A percentile compares a stretch with the other conserved stretches of the same genome.
Evolutionary conservation across 2,113 vertebrate species (phyloP).

Genomic region (Megaceryle maxima): DNA sequence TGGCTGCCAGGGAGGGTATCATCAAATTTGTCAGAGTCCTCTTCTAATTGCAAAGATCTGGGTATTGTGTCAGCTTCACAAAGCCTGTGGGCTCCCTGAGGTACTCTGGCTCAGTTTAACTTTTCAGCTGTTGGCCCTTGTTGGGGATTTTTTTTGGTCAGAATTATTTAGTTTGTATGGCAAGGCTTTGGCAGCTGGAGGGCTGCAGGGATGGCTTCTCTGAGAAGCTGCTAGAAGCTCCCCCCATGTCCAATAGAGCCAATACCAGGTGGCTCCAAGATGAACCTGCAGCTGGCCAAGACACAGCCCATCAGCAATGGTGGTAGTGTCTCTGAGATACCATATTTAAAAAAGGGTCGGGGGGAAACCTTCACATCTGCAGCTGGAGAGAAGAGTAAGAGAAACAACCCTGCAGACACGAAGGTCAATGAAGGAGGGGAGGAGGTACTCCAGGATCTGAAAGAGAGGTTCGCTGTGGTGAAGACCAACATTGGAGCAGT

Average conservation of each 20-base stretch:
- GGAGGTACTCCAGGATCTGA: background rate
- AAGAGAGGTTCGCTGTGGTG: background rate
- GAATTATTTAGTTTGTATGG: background rate
- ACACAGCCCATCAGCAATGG: background rate
- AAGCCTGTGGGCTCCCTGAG: background rate
- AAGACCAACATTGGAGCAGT: background rate
- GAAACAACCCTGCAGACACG: background rate
- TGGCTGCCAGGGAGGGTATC: background rate
- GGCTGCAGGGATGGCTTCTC: background rate
- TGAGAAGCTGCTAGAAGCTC: background rate
- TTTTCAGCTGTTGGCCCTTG: background rate
- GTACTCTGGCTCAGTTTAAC: background rate
- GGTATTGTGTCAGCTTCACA: background rate
- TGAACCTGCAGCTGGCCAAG: background rate
- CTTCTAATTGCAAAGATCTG: background rate
- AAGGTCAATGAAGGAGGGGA: background rate
- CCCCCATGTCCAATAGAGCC: background rate
- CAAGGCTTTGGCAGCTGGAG: background rate
- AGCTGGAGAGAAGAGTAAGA: background rate
- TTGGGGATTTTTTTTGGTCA: background rate
- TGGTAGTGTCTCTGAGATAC: background rate
- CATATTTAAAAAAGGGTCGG: background rate
- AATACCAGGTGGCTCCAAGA: background rate
- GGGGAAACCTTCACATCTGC: background rate
- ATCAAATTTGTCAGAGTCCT: background rate